Conservation (phyloP, 1,140 invertebrate species). For the Philotrypesis tridentata region DNA sequence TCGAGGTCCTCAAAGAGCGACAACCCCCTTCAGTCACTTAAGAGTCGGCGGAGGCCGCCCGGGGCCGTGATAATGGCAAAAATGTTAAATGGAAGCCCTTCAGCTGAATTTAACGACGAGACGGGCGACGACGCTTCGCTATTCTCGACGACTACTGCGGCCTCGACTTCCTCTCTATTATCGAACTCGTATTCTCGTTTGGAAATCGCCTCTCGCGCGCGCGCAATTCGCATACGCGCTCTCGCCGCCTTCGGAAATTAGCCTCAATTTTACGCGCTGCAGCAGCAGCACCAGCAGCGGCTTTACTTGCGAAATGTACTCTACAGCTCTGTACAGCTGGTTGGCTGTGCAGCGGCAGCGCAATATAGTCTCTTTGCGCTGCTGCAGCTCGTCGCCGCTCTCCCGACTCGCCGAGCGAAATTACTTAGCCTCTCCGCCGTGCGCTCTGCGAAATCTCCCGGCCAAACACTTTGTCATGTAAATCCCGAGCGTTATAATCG, state of each 20-base stretch:
- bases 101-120: constrained; percentile 41
- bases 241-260: no score
- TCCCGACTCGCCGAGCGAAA: constrained; percentile 3
- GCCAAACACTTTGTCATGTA: constrained; percentile 34
- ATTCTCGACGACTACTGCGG: neutral
- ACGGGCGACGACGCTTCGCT: neutral
- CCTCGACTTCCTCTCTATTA: neutral
- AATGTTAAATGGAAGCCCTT: constrained; percentile 42
- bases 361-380: no score
- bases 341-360: no score
- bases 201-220: no score
- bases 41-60: constrained; percentile 22
- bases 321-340: no score
- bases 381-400: no score
- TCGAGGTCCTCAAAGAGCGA: constrained; percentile 50
- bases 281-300: no score
- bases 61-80: constrained; percentile 40
- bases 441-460: neutral
- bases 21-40: constrained; percentile 47
- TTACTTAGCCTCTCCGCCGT: constrained; percentile 6
- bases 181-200: no score
- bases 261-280: neutral
- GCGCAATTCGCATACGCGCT: no score
- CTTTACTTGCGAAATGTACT: neutral
- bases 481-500: constrained; percentile 27